Evolutionary conservation across 2,797 vertebrate genomes (phyloP).

Genomic region (Pteronotus mesoamericanus): DNA sequence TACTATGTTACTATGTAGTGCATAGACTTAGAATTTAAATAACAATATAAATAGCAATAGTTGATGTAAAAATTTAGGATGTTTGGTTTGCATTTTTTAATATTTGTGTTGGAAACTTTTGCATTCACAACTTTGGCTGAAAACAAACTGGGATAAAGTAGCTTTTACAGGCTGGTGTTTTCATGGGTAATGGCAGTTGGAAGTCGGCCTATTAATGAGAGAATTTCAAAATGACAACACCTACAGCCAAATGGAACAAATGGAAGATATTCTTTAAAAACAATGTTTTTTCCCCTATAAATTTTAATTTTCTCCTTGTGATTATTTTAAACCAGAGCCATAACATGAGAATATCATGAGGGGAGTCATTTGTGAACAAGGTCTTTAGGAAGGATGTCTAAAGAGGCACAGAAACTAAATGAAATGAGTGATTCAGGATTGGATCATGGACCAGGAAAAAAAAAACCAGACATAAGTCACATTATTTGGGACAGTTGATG

Average conservation of each 20-base stretch:
- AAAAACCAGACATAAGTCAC: background rate
- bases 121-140: slow-evolving; percentile 4
- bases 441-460: background rate
- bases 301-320: background rate
- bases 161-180: slow-evolving; percentile 33
- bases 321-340: background rate
- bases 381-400: background rate
- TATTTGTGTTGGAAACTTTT: slow-evolving; percentile 13
- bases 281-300: background rate
- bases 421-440: background rate
- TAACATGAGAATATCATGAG: background rate
- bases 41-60: background rate
- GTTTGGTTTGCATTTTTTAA: slow-evolving; percentile 1
- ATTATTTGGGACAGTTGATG: background rate
- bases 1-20: background rate
- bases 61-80: slow-evolving; percentile 38
- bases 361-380: background rate
- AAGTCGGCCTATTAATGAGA: slow-evolving; percentile 1
- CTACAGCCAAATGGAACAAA: background rate
- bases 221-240: background rate
- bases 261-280: background rate
- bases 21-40: background rate
- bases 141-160: slow-evolving; percentile 17
- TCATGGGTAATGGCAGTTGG: background rate
- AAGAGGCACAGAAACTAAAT: background rate